Evolutionary conservation across 2,797 vertebrate genomes (phyloP).

Genomic region (Heliangelus exortis): DNA sequence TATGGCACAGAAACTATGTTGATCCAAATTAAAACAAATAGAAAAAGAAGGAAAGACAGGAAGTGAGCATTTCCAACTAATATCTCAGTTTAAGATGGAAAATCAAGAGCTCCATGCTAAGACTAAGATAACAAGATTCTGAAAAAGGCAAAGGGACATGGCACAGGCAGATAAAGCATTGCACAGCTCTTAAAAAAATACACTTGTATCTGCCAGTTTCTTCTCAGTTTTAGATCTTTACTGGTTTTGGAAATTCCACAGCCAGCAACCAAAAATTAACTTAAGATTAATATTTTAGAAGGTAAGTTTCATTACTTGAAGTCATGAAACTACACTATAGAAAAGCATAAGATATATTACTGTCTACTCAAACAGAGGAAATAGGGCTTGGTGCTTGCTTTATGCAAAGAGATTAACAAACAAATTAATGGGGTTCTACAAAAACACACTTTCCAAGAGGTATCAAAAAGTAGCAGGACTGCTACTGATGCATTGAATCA

Average conservation of each 20-base stretch:
- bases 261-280: neutral
- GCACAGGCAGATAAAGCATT: neutral
- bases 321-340: neutral
- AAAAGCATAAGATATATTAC: neutral
- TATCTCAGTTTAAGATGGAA: neutral
- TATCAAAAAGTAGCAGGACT: neutral
- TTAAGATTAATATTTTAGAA: neutral
- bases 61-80: neutral
- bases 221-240: neutral
- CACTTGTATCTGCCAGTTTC: neutral
- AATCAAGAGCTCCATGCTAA: neutral
- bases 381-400: neutral
- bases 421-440: neutral
- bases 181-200: neutral
- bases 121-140: neutral
- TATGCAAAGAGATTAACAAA: neutral
- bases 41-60: neutral
- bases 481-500: neutral
- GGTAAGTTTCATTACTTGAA: neutral
- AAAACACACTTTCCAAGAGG: neutral
- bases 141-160: neutral
- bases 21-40: neutral
- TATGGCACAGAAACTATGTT: neutral
- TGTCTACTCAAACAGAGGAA: neutral
- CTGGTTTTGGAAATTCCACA: neutral